phyloP scores from a whole-genome alignment of 2,888 invertebrate genomes.

The Cosmorhoe ocellata region DNA sequence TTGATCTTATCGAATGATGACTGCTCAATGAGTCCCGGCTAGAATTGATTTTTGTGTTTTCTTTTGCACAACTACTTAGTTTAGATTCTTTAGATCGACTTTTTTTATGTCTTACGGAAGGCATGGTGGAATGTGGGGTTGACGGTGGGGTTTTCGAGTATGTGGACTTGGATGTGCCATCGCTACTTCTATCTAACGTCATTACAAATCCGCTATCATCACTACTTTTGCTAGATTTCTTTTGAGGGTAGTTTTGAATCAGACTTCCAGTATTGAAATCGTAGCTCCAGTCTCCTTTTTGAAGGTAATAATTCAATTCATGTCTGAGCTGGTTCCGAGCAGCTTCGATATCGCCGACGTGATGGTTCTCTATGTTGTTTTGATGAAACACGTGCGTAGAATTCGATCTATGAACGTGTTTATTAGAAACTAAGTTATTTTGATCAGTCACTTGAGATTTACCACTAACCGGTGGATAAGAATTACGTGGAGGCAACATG shows the following conservation, averaged over 20 bases:
- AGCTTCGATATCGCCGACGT: constrained; percentile 68
- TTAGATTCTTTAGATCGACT: constrained; percentile 76
- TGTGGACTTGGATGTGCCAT: constrained; percentile 75
- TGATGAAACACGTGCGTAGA: constrained; percentile 83
- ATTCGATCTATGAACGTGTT: constrained; percentile 84
- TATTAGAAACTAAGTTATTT: constrained; percentile 74
- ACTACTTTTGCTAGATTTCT: constrained; percentile 78
- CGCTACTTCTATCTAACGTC: constrained; percentile 78
- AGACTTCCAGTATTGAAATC: constrained; percentile 76
- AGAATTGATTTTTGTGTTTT: constrained; percentile 68
- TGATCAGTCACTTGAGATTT: constrained; percentile 80
- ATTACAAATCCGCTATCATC: constrained; percentile 79
- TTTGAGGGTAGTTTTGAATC: constrained; percentile 77
- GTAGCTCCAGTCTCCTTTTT: constrained; percentile 79
- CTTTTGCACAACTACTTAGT: constrained; percentile 66
- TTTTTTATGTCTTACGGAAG: constrained; percentile 74
- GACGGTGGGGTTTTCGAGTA: constrained; percentile 78
- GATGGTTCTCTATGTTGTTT: constrained; percentile 66
- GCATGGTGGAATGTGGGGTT: constrained; percentile 73
- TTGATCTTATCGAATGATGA: constrained; percentile 76
- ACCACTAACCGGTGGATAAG: constrained; percentile 83
- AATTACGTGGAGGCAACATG: constrained; percentile 84
- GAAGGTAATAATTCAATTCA: constrained; percentile 75
- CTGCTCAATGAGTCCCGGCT: constrained; percentile 78
- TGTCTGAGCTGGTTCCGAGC: constrained; percentile 74